Conservation (phyloP, 2,113 vertebrate genomes). For the Phrynosoma platyrhinos region DNA sequence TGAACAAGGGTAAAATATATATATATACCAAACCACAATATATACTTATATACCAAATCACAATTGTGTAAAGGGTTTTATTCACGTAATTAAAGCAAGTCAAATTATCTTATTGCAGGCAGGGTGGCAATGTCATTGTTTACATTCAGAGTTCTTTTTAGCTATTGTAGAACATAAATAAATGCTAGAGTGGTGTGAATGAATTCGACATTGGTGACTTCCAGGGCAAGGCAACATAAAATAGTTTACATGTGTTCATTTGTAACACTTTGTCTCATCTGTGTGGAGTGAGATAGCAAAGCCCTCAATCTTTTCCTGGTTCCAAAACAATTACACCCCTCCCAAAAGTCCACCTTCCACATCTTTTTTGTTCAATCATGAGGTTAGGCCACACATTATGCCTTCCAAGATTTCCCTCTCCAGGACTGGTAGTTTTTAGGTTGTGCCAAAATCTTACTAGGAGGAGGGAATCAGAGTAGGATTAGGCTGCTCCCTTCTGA, state of each 20-base stretch:
- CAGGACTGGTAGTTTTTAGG: not conserved
- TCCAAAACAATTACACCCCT: too few relatives aligned
- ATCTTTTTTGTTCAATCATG: too few relatives aligned
- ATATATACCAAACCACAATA: not conserved
- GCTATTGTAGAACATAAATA: slow-evolving; percentile 5
- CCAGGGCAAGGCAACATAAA: not conserved
- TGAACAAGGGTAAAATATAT: slow-evolving; percentile 34
- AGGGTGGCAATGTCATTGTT: not conserved
- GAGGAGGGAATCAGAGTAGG: too few relatives aligned
- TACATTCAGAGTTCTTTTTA: slow-evolving; percentile 33
- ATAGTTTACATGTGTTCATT: not conserved
- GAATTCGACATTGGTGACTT: not conserved
- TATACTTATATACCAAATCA: too few relatives aligned
- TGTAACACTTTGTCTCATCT: not conserved
- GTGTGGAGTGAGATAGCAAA: too few relatives aligned
- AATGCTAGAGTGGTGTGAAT: not conserved
- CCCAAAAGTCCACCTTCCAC: too few relatives aligned
- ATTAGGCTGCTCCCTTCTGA: too few relatives aligned
- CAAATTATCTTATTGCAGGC: not conserved
- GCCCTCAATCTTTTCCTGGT: too few relatives aligned
- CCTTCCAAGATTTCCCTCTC: not conserved
- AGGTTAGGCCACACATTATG: not conserved
- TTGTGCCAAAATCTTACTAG: too few relatives aligned
- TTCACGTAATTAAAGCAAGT: slow-evolving; percentile 4
- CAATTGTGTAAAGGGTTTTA: slow-evolving; percentile 7